A percentile compares a stretch with the other conserved stretches of the same genome.
Conservation (phyloP, 2,888 invertebrate species). For the Sylvicola cinctus region DNA sequence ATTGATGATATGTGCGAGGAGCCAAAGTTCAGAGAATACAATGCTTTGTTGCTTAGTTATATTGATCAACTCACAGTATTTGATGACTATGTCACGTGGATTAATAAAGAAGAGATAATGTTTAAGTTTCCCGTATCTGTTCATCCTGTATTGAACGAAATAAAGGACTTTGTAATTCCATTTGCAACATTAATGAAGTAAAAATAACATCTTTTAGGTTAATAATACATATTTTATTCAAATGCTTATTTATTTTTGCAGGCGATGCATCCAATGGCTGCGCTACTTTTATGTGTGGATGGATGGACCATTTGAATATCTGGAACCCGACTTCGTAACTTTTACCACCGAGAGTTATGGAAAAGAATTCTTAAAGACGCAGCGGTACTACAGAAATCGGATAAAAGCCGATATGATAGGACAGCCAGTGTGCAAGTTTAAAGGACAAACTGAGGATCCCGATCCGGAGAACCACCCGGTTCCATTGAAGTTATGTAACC, state of each 20-base stretch:
- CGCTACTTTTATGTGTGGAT: conserved; percentile 72
- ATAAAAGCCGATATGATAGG: conserved; percentile 57
- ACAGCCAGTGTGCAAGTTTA: conserved; percentile 26
- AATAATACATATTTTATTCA: not conserved
- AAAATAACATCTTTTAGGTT: not conserved
- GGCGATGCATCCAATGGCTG: conserved; percentile 48
- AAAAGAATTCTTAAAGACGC: conserved; percentile 57
- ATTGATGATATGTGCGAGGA: conserved; percentile 73
- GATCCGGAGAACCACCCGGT: conserved; percentile 60
- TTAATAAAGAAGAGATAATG: conserved; percentile 71
- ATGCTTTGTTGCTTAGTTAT: conserved; percentile 52
- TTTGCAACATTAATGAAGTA: conserved; percentile 49
- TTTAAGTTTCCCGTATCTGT: conserved; percentile 60
- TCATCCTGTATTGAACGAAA: conserved; percentile 60
- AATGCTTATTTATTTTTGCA: conserved; percentile 7
- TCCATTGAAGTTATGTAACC: conserved; percentile 52
- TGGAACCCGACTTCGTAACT: conserved; percentile 60
- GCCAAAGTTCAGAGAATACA: conserved; percentile 55
- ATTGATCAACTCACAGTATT: conserved; percentile 54
- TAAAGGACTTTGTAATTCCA: conserved; percentile 48
- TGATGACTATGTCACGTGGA: conserved; percentile 60
- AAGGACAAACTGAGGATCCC: conserved; percentile 47
- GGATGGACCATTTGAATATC: conserved; percentile 78
- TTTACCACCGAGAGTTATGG: conserved; percentile 56
- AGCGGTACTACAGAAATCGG: conserved; percentile 55